A percentile compares a stretch with the other conserved stretches of the same genome.
Conservation (phyloP, 2,113 vertebrate species). For the Rattus rattus region DNA sequence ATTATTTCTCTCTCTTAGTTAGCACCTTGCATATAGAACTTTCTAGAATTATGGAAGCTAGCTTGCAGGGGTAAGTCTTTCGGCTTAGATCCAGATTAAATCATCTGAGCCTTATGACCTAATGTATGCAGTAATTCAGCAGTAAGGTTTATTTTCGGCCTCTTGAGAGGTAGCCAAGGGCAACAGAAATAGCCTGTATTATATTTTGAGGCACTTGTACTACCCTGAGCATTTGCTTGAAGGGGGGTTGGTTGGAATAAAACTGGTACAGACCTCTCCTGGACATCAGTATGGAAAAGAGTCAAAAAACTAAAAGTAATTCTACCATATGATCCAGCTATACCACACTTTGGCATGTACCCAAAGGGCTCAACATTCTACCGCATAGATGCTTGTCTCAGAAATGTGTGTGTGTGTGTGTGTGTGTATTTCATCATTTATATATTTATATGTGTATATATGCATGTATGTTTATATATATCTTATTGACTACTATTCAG, state of each 20-base stretch:
- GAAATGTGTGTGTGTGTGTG: too few relatives aligned
- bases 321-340: neutral
- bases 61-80: neutral
- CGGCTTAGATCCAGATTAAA: neutral
- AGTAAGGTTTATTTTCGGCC: neutral
- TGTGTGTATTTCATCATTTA: too few relatives aligned
- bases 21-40: neutral
- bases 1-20: neutral
- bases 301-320: neutral
- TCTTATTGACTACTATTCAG: neutral
- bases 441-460: neutral
- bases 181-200: neutral
- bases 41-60: neutral
- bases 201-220: neutral
- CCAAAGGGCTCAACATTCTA: neutral
- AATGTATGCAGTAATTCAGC: neutral
- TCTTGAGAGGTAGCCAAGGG: neutral
- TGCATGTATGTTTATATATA: neutral
- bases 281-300: neutral
- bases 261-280: neutral
- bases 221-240: neutral
- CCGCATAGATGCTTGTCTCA: neutral
- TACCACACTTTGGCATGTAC: neutral
- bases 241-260: neutral
- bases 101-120: neutral